Evolutionary conservation across 2,113 vertebrate species (phyloP), one percentile per base, ranked within the genome.

Genomic region (Mesoclemmys tuberculata): DNA sequence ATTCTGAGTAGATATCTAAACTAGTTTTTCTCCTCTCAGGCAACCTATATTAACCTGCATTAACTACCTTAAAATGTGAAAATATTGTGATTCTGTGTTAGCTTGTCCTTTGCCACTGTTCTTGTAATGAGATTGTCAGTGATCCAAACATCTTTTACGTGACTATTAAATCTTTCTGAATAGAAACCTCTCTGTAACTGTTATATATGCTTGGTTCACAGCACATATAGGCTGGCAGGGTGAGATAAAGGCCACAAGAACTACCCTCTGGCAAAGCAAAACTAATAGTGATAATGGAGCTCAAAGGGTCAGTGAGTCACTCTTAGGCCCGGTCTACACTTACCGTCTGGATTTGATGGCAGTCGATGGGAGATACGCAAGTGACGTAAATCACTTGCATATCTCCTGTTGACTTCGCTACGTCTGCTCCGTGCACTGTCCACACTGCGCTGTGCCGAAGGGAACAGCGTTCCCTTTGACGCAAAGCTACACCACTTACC

Each of bases 21-120:
- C 3, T 19, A 35, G 22, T 80, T 54, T 88, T 82, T 90, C 90
- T 71, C 9, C 19, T 77, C 89, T 87, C 51, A 78, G 88, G 44
- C 48, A 80, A 88, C 14, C 21, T 13, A 9, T 46, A n/a, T n/a
- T n/a, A 68, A 84, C 51, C 56, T 78, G 68, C 55, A 35, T 84
- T 75, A 29, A 79, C 93, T 94, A 87, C 82, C 51, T 82, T 31
- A 93, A 87, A 71, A 52, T 87, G 55, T 56, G n/a, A 38, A 87
- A 79, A 87, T 35, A 86, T 46, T 55, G n/a, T 79, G 5, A 51
- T 88, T 87, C 35, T 88, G 81, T 24, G 6, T 46, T 91, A 87
- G 35, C 10, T 49, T 24, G 2, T 21, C 2, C 10, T 18, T 52
- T 79, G 49, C 16, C 85, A 3, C 12, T 80, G 35, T 82, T 35